Conservation (phyloP, 1,140 invertebrate genomes). For the Papilio xuthus region DNA sequence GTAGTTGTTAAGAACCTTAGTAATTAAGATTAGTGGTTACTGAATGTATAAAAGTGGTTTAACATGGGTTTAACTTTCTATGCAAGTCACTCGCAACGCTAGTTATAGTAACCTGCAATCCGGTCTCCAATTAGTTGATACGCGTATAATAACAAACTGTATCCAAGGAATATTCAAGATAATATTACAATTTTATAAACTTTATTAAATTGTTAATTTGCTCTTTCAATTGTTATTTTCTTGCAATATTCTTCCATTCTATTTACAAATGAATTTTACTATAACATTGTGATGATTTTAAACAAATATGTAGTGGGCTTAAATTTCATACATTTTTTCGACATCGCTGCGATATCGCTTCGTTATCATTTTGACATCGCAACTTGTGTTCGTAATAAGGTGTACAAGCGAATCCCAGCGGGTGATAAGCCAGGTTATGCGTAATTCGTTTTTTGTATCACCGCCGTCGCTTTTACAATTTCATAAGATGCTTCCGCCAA, state of each 20-base stretch:
- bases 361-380: conserved; percentile 30
- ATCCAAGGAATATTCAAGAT: not conserved
- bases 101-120: conserved; percentile 18
- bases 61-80: not conserved
- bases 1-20: not conserved
- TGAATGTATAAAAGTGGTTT: not conserved
- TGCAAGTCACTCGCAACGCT: not conserved
- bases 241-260: not conserved
- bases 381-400: conserved; percentile 41
- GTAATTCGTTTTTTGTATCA: conserved; percentile 60
- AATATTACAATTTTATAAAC: not conserved
- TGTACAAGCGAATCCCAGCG: conserved; percentile 52
- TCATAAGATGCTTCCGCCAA: conserved; percentile 43
- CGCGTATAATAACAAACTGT: conserved; percentile 22
- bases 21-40: not conserved
- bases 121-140: conserved; percentile 23
- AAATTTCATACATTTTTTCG: conserved; percentile 16
- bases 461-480: conserved; percentile 41
- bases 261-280: not conserved
- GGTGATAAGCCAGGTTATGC: conserved; percentile 51
- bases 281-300: not conserved
- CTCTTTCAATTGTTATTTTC: not conserved
- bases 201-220: not conserved
- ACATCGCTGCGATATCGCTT: not conserved
- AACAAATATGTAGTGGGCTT: no score